phyloP scores from a whole-genome alignment of 2,113 vertebrate genomes.

The Caranx melampygus region DNA sequence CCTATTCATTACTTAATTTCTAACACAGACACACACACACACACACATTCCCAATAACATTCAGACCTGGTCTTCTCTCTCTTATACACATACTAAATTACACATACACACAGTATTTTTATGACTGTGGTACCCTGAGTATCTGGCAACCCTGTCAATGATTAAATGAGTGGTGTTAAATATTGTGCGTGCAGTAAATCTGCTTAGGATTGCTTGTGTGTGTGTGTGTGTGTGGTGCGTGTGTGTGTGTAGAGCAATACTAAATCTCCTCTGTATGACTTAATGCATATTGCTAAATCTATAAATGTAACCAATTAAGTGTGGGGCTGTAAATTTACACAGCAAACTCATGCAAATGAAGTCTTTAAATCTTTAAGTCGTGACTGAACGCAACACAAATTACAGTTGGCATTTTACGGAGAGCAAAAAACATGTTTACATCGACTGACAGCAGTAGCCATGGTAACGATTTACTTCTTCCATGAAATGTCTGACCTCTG shows the following conservation, averaged over 20 bases:
- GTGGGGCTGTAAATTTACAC: slow-evolving; percentile 34
- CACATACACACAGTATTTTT: slow-evolving; percentile 2
- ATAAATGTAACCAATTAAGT: slow-evolving; percentile 67
- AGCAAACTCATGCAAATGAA: slow-evolving; percentile 44
- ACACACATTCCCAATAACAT: background rate
- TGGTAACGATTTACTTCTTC: background rate
- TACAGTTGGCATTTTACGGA: slow-evolving; percentile 17
- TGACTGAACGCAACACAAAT: slow-evolving; percentile 46
- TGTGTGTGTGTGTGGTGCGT: background rate
- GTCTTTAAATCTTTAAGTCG: slow-evolving; percentile 46
- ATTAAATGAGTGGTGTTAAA: slow-evolving; percentile 42
- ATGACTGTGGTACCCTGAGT: slow-evolving; percentile 7
- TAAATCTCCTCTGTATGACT: slow-evolving; percentile 59
- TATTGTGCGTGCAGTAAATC: slow-evolving; percentile 42
- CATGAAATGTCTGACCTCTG: background rate
- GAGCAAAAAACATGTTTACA: slow-evolving; percentile 21
- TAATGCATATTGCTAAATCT: slow-evolving; percentile 63
- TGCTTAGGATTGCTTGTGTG: background rate
- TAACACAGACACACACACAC: background rate
- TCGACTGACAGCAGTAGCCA: background rate
- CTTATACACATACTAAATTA: background rate
- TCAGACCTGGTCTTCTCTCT: background rate
- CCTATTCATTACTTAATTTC: slow-evolving; percentile 42
- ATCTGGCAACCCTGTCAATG: slow-evolving; percentile 24
- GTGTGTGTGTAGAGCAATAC: background rate